These are phyloP conservation scores for Spondyliosoma cantharus DNA, from an alignment of 2,797 vertebrate species.

Conservation along the genomic window DNA sequence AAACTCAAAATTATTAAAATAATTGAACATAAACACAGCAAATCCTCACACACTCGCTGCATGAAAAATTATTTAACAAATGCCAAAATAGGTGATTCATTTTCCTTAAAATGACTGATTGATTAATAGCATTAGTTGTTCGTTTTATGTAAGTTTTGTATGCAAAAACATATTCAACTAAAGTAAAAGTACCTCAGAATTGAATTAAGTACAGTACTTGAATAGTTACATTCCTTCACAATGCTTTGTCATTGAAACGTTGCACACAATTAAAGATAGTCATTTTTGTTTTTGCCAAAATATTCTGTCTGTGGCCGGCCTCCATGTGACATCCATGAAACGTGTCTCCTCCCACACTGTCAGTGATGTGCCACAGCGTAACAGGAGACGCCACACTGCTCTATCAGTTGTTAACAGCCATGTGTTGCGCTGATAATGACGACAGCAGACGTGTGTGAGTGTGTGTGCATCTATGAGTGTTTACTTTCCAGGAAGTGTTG, in stretches of 20 bases:
- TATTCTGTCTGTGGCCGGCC: conserved; percentile 14
- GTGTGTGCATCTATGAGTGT: conserved; percentile 37
- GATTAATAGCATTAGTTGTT: too few relatives aligned
- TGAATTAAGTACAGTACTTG: not conserved
- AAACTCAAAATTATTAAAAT: not conserved
- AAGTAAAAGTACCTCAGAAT: not conserved
- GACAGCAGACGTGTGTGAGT: conserved; percentile 41
- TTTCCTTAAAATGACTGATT: too few relatives aligned
- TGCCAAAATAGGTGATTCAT: too few relatives aligned
- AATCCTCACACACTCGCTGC: not conserved
- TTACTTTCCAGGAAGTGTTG: conserved; percentile 58
- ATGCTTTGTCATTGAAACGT: not conserved
- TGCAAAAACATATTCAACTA: not conserved
- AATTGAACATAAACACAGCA: too few relatives aligned
- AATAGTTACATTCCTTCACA: too few relatives aligned
- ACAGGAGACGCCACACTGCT: conserved; percentile 41
- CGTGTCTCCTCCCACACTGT: conserved; percentile 44
- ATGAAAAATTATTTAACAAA: too few relatives aligned
- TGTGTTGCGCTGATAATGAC: conserved; percentile 79
- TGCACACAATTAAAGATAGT: not conserved
- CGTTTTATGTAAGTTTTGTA: too few relatives aligned
- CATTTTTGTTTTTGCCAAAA: conserved; percentile 26
- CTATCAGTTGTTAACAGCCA: conserved; percentile 82
- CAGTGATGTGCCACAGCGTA: conserved; percentile 34
- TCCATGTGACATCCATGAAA: conserved; percentile 48